Percentiles rank a stretch among this genome's conserved stretches.
These are phyloP conservation scores for Epsilonema sp. DNA, from an alignment of 2,888 invertebrate genomes.

Conservation along the genomic window DNA sequence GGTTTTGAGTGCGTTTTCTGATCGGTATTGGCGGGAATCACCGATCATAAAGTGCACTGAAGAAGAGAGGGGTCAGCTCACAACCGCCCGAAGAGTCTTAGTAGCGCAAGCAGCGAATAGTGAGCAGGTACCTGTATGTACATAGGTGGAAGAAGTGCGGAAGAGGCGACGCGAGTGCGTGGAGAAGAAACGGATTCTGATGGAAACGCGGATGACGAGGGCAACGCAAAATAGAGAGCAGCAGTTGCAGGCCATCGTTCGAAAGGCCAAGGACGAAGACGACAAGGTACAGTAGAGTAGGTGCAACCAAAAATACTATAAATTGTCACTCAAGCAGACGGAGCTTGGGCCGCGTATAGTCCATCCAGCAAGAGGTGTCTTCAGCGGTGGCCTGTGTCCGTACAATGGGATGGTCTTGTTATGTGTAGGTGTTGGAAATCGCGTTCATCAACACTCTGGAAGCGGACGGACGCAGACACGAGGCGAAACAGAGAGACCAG, in stretches of 20 bases:
- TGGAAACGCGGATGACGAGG: slow-evolving; percentile 39
- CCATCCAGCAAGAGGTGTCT: too few species aligned
- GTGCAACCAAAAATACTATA: background rate
- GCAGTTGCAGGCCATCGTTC: slow-evolving; percentile 46
- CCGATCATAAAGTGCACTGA: too few species aligned
- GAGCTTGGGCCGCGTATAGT: background rate
- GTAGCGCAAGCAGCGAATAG: too few species aligned
- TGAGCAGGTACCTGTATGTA: slow-evolving; percentile 1
- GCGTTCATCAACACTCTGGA: slow-evolving; percentile 89
- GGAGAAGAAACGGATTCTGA: slow-evolving; percentile 42
- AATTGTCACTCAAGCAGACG: background rate
- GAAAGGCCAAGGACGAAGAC: slow-evolving; percentile 91
- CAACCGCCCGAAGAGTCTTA: too few species aligned
- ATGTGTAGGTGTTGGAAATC: slow-evolving; percentile 56
- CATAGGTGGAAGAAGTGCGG: slow-evolving; percentile 41
- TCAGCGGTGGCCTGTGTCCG: background rate
- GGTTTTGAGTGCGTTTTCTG: too few species aligned
- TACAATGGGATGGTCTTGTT: background rate
- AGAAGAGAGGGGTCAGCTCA: too few species aligned
- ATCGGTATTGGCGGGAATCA: too few species aligned
- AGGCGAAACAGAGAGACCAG: slow-evolving; percentile 43
- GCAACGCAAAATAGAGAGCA: slow-evolving; percentile 76
- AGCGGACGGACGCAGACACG: slow-evolving; percentile 76
- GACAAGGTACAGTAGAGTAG: slow-evolving; percentile 53
- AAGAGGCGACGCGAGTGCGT: slow-evolving; percentile 64